Evolutionary conservation across 2,113 vertebrate genomes (phyloP), one percentile per base, ranked within the genome.

Genomic region (Dendropsophus ebraccatus): DNA sequence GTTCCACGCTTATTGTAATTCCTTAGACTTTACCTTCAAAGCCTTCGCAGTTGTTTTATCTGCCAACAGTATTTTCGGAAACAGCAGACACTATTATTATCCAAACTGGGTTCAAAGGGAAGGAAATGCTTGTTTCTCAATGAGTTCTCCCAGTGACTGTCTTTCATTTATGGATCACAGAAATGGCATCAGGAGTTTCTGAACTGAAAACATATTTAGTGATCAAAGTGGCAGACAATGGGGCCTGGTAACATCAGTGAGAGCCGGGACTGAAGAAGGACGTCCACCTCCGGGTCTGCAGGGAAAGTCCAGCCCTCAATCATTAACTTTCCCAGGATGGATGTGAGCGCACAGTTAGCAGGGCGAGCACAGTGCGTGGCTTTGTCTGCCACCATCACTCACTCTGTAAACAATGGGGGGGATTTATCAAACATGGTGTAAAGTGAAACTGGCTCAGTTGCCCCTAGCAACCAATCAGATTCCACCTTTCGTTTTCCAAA

Each of bases 201-300:
- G 83, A 85, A 49, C 74, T 79, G 62, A 79, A 78, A 85, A 85
- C 62, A 85, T 52, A 70, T 85, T 79, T 37, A 37, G 75, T 70
- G 74, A 85, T 85, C 84, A 85, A 85, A 85, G 84, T 54, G 49
- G 49, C 52, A 37, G 19, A 85, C 14, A 69, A 78, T 52, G 74
- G 41, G 73, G 50, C 52, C 35, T 70, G 17, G 6, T 70, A 37
- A 70, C 4, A 69, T 9, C 16, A 28, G 16, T 37, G 58, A 25
- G 35, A 9, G 35, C 30, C 10, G 25, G 49, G 72, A 60, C 4
- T 84, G 84, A 70, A 41, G 74, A 65, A 47, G 58, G 12, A 49
- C 37, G 6, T 32, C 37, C 58, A 17, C 74, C 45, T 69, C 25
- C 58, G 54, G 74, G 49, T 76, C 82, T 23, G 2, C 49, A 58